These are phyloP conservation scores for Osmerus eperlanus DNA, from an alignment of 2,113 vertebrate species.

Conservation along the genomic window DNA sequence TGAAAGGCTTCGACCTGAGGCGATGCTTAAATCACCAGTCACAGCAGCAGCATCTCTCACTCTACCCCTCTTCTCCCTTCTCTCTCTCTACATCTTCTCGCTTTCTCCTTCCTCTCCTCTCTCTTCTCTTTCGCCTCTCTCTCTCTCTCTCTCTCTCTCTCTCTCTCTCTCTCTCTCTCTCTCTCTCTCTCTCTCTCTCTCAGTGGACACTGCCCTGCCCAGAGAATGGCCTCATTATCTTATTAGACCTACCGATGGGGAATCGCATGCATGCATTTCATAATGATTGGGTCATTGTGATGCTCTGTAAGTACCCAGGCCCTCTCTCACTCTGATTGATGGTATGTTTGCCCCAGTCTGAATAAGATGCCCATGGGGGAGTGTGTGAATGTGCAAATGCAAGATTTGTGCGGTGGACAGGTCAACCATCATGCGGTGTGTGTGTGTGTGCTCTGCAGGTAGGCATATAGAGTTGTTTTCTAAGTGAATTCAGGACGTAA, in stretches of 20 bases:
- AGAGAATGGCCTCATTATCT: constrained; percentile 44
- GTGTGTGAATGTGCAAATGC: constrained; percentile 20
- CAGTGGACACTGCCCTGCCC: constrained; percentile 3
- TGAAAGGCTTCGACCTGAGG: constrained; percentile 40
- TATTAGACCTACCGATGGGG: constrained; percentile 6
- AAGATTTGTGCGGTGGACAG: neutral
- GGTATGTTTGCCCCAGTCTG: constrained; percentile 5
- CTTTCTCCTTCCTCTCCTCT: no score
- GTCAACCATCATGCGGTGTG: constrained; percentile 3
- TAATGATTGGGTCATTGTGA: constrained; percentile 14
- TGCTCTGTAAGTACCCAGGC: constrained; percentile 16
- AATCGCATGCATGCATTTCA: constrained; percentile 16
- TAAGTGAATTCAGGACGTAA: neutral
- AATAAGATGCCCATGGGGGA: constrained; percentile 9
- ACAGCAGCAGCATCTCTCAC: constrained; percentile 27
- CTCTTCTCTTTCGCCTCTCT: neutral
- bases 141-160: neutral
- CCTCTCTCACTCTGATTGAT: constrained; percentile 25
- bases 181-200: neutral
- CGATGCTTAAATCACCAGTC: constrained; percentile 34
- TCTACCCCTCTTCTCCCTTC: neutral
- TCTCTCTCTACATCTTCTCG: no score
- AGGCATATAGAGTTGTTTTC: neutral
- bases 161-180: neutral
- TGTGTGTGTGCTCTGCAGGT: neutral